A percentile compares a stretch with the other conserved stretches of the same genome.
These are phyloP conservation scores for Blennius ocellaris DNA, from an alignment of 2,113 vertebrate genomes.

Conservation along the genomic window DNA sequence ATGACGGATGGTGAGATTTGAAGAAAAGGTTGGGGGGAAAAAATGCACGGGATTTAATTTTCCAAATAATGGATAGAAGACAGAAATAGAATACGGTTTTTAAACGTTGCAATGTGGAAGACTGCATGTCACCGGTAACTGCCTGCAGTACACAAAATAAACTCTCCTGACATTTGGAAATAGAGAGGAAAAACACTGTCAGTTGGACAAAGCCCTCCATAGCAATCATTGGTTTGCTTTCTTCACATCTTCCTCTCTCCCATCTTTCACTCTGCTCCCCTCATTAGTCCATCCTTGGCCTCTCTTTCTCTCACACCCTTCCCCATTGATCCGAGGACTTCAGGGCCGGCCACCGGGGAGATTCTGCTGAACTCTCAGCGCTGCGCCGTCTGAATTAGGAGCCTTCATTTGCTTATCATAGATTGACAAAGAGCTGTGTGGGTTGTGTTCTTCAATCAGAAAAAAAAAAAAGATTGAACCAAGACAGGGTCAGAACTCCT, in stretches of 20 bases:
- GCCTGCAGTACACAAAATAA: constrained; percentile 50
- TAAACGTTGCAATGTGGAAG: constrained; percentile 58
- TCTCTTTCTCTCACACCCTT: constrained; percentile 50
- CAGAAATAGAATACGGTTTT: constrained; percentile 5
- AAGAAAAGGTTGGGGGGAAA: constrained; percentile 25
- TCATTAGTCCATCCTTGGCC: constrained; percentile 60
- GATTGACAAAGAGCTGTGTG: constrained; percentile 23
- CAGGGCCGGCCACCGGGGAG: constrained; percentile 35
- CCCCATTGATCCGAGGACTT: constrained; percentile 53
- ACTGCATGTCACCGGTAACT: constrained; percentile 80
- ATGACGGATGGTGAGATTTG: constrained; percentile 37
- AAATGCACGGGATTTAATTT: not conserved
- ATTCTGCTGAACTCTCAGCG: constrained; percentile 25
- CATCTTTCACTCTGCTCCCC: constrained; percentile 36
- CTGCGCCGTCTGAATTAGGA: constrained; percentile 28
- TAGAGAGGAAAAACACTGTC: constrained; percentile 35
- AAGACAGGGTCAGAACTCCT: constrained; percentile 23
- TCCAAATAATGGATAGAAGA: not conserved
- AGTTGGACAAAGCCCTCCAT: constrained; percentile 22
- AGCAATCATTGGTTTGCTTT: constrained; percentile 42
- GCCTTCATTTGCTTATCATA: constrained; percentile 42
- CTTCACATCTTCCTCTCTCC: constrained; percentile 19
- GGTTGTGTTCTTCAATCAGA: constrained; percentile 18
- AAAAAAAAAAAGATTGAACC: constrained; percentile 22
- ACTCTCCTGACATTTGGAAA: constrained; percentile 71